These are phyloP conservation scores for Thomomys bottae DNA, from an alignment of 2,113 vertebrate species.

Conservation along the genomic window DNA sequence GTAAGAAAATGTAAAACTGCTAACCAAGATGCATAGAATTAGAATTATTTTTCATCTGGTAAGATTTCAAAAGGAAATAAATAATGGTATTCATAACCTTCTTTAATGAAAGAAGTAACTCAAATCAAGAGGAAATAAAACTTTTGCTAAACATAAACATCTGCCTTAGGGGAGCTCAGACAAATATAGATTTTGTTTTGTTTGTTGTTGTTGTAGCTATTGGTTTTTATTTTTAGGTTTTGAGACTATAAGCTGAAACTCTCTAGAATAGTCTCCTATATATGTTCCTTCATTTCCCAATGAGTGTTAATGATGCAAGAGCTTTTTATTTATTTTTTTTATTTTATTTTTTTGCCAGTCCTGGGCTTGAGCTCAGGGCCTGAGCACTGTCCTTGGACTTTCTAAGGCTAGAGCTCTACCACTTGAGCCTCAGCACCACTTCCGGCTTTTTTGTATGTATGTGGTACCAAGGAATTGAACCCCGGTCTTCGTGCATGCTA, in stretches of 20 bases:
- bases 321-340: too few relatives aligned
- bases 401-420: too few relatives aligned
- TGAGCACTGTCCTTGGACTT: too few relatives aligned
- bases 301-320: constrained; percentile 33
- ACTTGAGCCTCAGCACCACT: too few relatives aligned
- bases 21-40: constrained; percentile 68
- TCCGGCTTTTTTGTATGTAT: too few relatives aligned
- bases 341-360: too few relatives aligned
- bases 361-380: too few relatives aligned
- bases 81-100: constrained; percentile 60
- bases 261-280: not conserved
- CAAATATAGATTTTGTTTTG: constrained; percentile 35
- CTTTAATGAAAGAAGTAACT: constrained; percentile 69
- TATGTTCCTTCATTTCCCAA: not conserved
- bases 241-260: constrained; percentile 18
- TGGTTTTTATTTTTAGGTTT: constrained; percentile 26
- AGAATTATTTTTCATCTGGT: constrained; percentile 63
- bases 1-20: constrained; percentile 48
- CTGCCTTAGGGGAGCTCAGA: not conserved
- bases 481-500: too few relatives aligned
- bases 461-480: too few relatives aligned
- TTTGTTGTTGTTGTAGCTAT: not conserved
- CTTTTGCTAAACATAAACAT: constrained; percentile 56
- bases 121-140: constrained; percentile 72
- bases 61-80: constrained; percentile 72